Conservation (phyloP, 64 coral and sea anemone genomes). For the Montipora foliosa region DNA sequence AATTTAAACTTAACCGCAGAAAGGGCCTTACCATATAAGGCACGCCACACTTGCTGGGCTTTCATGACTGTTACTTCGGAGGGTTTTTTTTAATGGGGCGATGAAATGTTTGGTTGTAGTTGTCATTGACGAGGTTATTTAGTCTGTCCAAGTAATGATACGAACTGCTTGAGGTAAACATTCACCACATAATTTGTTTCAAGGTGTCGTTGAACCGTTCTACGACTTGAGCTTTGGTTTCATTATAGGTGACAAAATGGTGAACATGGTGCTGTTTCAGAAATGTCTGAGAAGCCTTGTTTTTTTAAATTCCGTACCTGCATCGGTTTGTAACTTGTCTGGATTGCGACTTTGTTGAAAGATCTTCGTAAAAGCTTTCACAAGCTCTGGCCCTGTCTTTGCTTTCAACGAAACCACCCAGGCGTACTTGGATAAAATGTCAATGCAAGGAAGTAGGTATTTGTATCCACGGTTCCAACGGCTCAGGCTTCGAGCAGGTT, state of each 20-base stretch:
- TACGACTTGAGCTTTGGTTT: conserved; percentile 41
- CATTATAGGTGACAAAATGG: conserved; percentile 45
- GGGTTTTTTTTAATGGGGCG: conserved; percentile 33
- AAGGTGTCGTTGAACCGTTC: conserved; percentile 31
- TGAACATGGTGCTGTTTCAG: conserved; percentile 21
- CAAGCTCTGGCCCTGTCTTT: background rate
- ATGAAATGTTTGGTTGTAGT: conserved; percentile 41
- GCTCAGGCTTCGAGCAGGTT: background rate
- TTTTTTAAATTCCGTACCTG: conserved; percentile 41
- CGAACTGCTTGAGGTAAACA: conserved; percentile 43
- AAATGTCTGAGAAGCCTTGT: conserved; percentile 31
- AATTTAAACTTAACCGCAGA: conserved; percentile 20
- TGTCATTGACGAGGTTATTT: conserved; percentile 12
- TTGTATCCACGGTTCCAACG: conserved; percentile 16
- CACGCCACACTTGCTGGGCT: conserved; percentile 43
- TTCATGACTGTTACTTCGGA: conserved; percentile 26
- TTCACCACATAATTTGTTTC: conserved; percentile 24
- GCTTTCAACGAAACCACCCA: background rate
- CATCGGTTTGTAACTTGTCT: conserved; percentile 28
- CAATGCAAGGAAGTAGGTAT: conserved; percentile 32
- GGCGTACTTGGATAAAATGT: too few species aligned
- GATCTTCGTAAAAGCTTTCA: conserved; percentile 40
- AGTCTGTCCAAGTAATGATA: conserved; percentile 43
- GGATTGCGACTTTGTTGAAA: conserved; percentile 18
- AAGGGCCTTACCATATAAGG: conserved; percentile 27